These are phyloP conservation scores for Brienomyrus longianalis DNA, from an alignment of 2,113 vertebrate genomes.

Conservation along the genomic window DNA sequence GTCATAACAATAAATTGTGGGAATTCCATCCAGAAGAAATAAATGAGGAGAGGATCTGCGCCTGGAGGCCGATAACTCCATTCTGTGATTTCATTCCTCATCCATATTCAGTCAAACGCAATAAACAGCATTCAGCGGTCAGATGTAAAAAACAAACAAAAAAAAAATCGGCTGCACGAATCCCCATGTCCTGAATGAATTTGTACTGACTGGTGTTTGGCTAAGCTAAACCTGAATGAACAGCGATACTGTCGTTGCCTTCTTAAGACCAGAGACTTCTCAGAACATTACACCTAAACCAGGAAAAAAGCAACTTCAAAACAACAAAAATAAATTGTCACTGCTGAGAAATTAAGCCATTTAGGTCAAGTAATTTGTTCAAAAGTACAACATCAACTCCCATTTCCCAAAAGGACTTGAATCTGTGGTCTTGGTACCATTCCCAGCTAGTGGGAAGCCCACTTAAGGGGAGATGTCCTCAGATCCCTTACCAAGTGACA, in stretches of 20 bases:
- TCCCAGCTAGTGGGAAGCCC: neutral
- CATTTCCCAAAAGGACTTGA: neutral
- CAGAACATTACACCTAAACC: neutral
- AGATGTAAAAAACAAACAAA: neutral
- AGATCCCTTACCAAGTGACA: neutral
- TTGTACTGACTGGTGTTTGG: neutral
- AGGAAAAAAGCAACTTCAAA: neutral
- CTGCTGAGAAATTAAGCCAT: neutral
- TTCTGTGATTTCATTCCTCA: neutral
- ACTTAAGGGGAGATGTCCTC: neutral
- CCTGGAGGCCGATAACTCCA: neutral
- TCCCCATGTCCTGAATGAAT: neutral
- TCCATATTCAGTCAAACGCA: neutral
- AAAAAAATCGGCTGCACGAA: neutral
- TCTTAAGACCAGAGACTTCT: neutral
- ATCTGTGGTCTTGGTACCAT: neutral
- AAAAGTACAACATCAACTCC: neutral
- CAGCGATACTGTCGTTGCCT: neutral
- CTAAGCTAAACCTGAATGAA: neutral
- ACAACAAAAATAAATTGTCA: too few relatives aligned
- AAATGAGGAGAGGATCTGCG: slow-evolving; percentile 23
- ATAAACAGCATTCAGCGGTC: neutral
- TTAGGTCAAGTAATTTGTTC: neutral
- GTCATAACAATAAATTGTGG: neutral
- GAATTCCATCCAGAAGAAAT: slow-evolving; percentile 8